Evolutionary conservation across 2,888 invertebrate genomes (phyloP), one percentile per base, ranked within the genome.

Genomic region (Leptopilina drosophilae): DNA sequence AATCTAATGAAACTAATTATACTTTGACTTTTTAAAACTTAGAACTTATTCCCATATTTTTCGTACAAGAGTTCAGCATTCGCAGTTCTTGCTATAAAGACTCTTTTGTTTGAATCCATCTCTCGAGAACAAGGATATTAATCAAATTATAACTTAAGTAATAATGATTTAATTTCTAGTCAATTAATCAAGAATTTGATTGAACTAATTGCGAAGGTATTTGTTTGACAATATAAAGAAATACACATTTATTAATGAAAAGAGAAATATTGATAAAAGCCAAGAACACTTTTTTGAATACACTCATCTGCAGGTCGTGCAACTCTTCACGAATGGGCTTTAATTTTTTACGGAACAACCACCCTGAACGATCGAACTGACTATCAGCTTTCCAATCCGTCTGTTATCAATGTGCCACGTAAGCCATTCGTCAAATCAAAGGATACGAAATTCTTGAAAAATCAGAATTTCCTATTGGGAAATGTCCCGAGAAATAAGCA

Each of bases 331-430:
- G 97, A 97, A 91, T 98, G 98, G 98, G 96, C 97, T 82, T 94
- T 98, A 91, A 96, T 97, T 90, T 94, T 98, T 91, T 97, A 98
- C 92, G 98, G 98, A 87, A 98, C 98, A 80, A 95, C 93, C 82
- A 93, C 92, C 77, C 88, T 92, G 83, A 93, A 93, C 6, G 91
- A 91, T 76, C 91, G 92, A 56, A 88, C 89, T 8, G 89, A 90
- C 46, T 89, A 89, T 83, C 86, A 89, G 33, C 83, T 90, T 62
- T 89, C 89, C 84, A 88, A 87, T 81, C 89, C 89, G 0, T 87
- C 89, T 5, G 87, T 88, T 26, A 85, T 86, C 79, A 87, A 81
- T 79, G 84, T 86, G 2, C 86, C 89, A 0, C 84, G 88, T 62
- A 87, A 87, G 42, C 88, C 90, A 14, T 89, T 90, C 81, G 86